Base-by-base conservation (phyloP, 2,797 vertebrate genomes). In the Tauraco hartlaubi region DNA sequence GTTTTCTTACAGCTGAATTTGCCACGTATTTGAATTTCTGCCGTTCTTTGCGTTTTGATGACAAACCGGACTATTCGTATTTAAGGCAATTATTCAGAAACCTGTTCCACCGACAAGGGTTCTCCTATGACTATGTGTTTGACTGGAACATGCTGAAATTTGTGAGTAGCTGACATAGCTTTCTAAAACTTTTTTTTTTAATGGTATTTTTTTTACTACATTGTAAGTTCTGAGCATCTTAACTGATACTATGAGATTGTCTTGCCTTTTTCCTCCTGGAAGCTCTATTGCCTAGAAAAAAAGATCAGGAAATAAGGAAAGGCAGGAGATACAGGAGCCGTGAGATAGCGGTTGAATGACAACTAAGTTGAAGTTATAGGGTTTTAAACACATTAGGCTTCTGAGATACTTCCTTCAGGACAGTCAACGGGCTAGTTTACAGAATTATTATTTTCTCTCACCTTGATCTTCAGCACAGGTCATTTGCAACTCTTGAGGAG, bases 111-210 rank as follows among this genome's bases (percentile, higher is more conserved):
- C 98, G 99, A 96, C 99, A 99, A 92, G 99, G 99, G 84, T 99
- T 99, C 97, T 99, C 99, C 33, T 99, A 99, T 11, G 99, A 99
- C 96, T 99, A 99, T 23, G 99, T 99, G 41, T 99, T 99, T 94
- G 99, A 99, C 98, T 99, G 99, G 99, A 99, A 99, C 98, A 99
- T 99, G 99, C 98, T 99, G 55, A 99, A 99, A 95, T 99, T 99
- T 97, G 99, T 99, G 97, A 99, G 99, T 99, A 96, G 41, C 48
- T 79, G 71, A 22, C 54, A 29, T 10, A 52, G 13, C 15, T 61
- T 90, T 91, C 52, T 90, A 64, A 79, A 73, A n/a, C 7, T 39
- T n/a, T 5, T 11, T 8, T 12, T 33, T 20, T 21, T 48, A 18
- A 15, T 41, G 11, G 16, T 33, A 3, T 54, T 58, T 56, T 37